Evolutionary conservation across 2,113 vertebrate species (phyloP).

Genomic region (Equus przewalskii): DNA sequence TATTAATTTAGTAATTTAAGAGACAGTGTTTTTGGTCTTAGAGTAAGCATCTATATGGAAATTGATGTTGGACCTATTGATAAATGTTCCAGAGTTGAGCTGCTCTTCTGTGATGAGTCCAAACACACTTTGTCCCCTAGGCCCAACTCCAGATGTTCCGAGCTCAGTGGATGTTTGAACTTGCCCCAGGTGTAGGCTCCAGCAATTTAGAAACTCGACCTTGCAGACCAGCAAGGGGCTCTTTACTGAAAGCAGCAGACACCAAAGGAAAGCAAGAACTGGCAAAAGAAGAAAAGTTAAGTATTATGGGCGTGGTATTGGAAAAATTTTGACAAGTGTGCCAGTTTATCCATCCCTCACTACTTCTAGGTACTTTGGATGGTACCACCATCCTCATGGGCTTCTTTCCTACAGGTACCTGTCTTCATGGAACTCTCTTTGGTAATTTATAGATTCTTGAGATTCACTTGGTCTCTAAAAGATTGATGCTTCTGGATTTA

Average conservation of each 20-base stretch:
- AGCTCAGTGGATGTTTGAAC: constrained; percentile 99
- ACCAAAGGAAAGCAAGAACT: constrained; percentile 93
- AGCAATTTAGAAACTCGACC: constrained; percentile 84
- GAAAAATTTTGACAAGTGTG: neutral
- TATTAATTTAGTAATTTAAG: constrained; percentile 14
- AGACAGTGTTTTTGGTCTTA: constrained; percentile 7
- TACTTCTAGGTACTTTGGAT: neutral
- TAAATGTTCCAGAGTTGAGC: neutral
- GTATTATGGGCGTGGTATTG: constrained; percentile 3
- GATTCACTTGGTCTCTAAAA: constrained; percentile 22
- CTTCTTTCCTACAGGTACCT: neutral
- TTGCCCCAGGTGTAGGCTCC: constrained; percentile 91
- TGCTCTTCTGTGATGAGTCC: neutral
- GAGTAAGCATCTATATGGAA: neutral
- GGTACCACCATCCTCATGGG: neutral
- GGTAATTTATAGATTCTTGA: neutral
- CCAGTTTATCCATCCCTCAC: neutral
- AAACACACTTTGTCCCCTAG: constrained; percentile 84
- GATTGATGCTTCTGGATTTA: neutral
- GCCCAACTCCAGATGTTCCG: constrained; percentile 96
- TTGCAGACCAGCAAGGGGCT: constrained; percentile 85
- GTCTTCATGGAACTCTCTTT: neutral
- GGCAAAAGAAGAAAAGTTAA: constrained; percentile 95
- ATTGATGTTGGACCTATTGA: neutral
- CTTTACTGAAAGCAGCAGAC: constrained; percentile 88